phyloP scores from a whole-genome alignment of 2,888 invertebrate genomes.

The Pristionchus entomophagus region DNA sequence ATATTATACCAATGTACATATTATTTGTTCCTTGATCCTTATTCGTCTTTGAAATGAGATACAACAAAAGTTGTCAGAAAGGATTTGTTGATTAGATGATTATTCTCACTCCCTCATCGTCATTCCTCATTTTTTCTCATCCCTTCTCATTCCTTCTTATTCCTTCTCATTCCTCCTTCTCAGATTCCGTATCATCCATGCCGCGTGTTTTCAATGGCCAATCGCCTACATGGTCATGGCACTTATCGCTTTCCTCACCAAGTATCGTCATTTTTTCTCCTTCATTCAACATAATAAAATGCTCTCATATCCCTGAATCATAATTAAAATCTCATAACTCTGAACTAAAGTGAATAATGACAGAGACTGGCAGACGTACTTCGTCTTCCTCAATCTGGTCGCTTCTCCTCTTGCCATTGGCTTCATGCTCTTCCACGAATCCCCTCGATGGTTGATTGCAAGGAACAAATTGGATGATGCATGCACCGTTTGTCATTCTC shows the following conservation, averaged over 20 bases:
- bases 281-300: no score
- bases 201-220: constrained; percentile 66
- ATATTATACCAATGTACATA: neutral
- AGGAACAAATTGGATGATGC: constrained; percentile 64
- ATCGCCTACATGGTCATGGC: constrained; percentile 72
- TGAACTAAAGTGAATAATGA: no score
- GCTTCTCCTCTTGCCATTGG: constrained; percentile 68
- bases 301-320: no score
- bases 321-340: no score
- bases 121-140: no score
- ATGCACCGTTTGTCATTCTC: constrained; percentile 61
- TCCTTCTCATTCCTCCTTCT: no score
- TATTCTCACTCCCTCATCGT: no score
- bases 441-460: constrained; percentile 71
- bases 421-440: constrained; percentile 71
- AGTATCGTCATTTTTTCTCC: no score
- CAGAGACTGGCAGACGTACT: constrained; percentile 70
- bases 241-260: constrained; percentile 67
- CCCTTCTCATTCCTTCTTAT: no score
- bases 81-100: neutral
- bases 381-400: constrained; percentile 72
- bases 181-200: constrained; percentile 65
- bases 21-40: neutral
- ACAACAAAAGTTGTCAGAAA: no score
- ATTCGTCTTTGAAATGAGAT: no score